Base-by-base conservation (phyloP, 2,113 vertebrate genomes). In the Syrmaticus mikado region DNA sequence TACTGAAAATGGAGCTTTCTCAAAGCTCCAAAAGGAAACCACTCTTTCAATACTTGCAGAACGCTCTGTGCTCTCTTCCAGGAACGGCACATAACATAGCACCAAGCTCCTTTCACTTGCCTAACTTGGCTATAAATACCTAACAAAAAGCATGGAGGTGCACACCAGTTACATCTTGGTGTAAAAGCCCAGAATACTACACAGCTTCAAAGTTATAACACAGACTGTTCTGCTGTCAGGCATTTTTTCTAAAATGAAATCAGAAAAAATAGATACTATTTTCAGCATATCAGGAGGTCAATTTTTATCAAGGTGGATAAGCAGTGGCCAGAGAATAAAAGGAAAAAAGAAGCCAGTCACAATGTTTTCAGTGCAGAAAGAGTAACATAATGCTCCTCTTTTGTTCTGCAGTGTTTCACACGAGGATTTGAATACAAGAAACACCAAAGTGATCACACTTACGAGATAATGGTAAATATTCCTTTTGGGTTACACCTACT, bases 401-500 rank as follows among this genome's bases (percentile, higher is more conserved):
- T 90, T 94, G 73, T 95, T 96, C 96, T 97, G 45, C 97, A 99
- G 99, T 99, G 99, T 97, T 99, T 99, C 96, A 99, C 99, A 38
- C 97, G 98, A 97, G 99, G 99, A 91, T 99, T 99, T 97, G 99
- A 99, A 66, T 99, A 99, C 93, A 99, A 99, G 98, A 99, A 99
- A 77, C 99, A 99, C 84, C 98, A 99, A 92, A 99, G 99, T 74
- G 98, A 99, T 97, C 99, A 99, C 86, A 99, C 98, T 76, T 99
- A 99, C 17, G 99, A 99, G 98, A 99, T 99, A 87, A 99, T 99
- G 99, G 99, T 99, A 98, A 98, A 97, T 95, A 90, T 27, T 82
- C 82, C 77, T 30, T 92, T 92, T 24, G 66, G 70, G 19, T 66
- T 43, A 19, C 48, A 25, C 30, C 74, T 40, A 1, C 76, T 70